phyloP scores from a whole-genome alignment of 2,888 invertebrate species.

The Strigamia transsilvanica region DNA sequence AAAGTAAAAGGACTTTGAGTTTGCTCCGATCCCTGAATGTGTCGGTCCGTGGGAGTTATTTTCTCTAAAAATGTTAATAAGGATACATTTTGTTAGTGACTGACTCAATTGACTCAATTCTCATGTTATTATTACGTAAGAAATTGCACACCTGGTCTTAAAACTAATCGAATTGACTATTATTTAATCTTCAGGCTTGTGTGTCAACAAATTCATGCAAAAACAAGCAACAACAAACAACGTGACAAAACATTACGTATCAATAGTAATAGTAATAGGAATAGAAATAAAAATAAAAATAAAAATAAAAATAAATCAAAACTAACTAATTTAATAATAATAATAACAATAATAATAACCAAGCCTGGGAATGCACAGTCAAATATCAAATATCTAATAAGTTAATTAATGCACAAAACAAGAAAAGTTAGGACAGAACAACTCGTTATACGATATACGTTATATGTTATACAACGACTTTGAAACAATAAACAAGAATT shows the following conservation, averaged over 20 bases:
- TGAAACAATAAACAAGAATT: background rate
- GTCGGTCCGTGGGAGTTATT: slow-evolving; percentile 55
- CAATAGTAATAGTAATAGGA: too few species aligned
- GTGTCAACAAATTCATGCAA: slow-evolving; percentile 4
- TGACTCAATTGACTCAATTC: slow-evolving; percentile 46
- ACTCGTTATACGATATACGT: background rate
- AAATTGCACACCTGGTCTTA: slow-evolving; percentile 33
- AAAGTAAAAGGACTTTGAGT: slow-evolving; percentile 51
- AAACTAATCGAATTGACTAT: background rate
- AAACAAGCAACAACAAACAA: slow-evolving; percentile 18
- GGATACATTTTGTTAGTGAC: slow-evolving; percentile 56
- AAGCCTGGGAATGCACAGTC: slow-evolving; percentile 50
- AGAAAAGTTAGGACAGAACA: background rate
- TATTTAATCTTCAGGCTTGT: slow-evolving; percentile 53
- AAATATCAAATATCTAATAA: background rate
- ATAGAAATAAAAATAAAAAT: too few species aligned
- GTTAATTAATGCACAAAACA: slow-evolving; percentile 9
- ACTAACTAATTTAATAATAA: background rate
- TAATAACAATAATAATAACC: slow-evolving; percentile 26
- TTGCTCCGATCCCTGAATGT: slow-evolving; percentile 54
- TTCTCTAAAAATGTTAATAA: slow-evolving; percentile 57
- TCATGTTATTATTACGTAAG: background rate
- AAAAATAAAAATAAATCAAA: background rate
- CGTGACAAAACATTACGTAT: too few species aligned
- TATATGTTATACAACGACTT: too few species aligned